Evolutionary conservation across 2,888 invertebrate species (phyloP).

Genomic region (Odontocolon sp.): DNA sequence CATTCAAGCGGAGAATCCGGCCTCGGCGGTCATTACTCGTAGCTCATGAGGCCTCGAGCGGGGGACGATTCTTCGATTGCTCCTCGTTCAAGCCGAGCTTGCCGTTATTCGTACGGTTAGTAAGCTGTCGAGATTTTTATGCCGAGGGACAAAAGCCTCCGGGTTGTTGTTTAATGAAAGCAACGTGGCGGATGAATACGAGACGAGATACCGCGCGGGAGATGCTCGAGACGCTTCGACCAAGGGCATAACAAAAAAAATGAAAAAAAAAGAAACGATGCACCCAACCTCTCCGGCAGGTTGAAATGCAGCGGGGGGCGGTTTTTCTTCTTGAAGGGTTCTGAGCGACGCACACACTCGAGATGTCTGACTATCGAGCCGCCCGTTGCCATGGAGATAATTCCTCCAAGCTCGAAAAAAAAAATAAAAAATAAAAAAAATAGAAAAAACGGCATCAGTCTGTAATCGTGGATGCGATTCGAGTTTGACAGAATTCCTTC

Average conservation of each 20-base stretch:
- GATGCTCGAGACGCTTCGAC: slow-evolving; percentile 15
- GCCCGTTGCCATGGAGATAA: slow-evolving; percentile 73
- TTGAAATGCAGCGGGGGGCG: slow-evolving; percentile 35
- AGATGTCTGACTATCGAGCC: slow-evolving; percentile 69
- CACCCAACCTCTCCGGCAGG: slow-evolving; percentile 36
- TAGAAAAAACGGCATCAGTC: too few relatives aligned
- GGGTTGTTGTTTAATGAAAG: slow-evolving; percentile 4
- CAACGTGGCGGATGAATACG: slow-evolving; percentile 14
- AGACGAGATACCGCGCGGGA: slow-evolving; percentile 25
- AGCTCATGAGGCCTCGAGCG: neutral
- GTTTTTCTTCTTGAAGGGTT: slow-evolving; percentile 51
- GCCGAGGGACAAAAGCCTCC: neutral
- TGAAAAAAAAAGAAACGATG: slow-evolving; percentile 32
- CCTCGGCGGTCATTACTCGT: slow-evolving; percentile 31
- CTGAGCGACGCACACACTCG: slow-evolving; percentile 19
- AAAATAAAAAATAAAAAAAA: too few relatives aligned
- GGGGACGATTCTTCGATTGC: slow-evolving; percentile 2
- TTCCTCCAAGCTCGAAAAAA: slow-evolving; percentile 48
- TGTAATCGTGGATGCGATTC: too few relatives aligned
- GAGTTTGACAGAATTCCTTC: neutral
- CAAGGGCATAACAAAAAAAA: too few relatives aligned
- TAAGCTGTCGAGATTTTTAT: neutral
- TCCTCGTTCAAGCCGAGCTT: too few relatives aligned
- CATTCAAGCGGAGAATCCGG: slow-evolving; percentile 59
- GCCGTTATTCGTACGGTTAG: neutral